phyloP scores from a whole-genome alignment of 2,888 invertebrate genomes.

The Orchesellides sinensis region DNA sequence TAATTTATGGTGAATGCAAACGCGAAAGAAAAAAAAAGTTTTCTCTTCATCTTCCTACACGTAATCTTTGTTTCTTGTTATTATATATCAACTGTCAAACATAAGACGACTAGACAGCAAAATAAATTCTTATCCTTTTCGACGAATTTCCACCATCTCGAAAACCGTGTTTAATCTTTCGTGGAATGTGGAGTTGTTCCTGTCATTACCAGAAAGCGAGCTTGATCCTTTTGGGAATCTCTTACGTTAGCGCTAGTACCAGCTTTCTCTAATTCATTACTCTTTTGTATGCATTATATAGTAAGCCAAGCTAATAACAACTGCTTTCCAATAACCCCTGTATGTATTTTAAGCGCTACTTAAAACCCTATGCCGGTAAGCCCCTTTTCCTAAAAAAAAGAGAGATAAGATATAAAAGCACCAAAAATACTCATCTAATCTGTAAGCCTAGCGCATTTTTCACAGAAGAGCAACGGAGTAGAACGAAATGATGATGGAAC shows the following conservation, averaged over 20 bases:
- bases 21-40: slow-evolving; percentile 8
- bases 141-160: not conserved
- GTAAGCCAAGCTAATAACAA: too few species aligned
- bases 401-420: too few species aligned
- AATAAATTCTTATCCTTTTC: not conserved
- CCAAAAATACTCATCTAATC: too few species aligned
- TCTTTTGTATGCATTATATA: too few species aligned
- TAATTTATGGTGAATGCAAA: slow-evolving; percentile 36
- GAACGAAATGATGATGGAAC: slow-evolving; percentile 53
- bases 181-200: slow-evolving; percentile 11
- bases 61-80: slow-evolving; percentile 7
- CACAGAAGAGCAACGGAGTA: slow-evolving; percentile 15
- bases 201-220: not conserved
- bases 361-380: too few species aligned
- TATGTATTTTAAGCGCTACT: too few species aligned
- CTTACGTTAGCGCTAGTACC: too few species aligned
- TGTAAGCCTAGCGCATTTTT: too few species aligned
- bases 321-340: too few species aligned
- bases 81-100: slow-evolving; percentile 34
- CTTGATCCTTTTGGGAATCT: not conserved
- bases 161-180: not conserved
- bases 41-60: not conserved
- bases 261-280: too few species aligned
- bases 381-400: too few species aligned
- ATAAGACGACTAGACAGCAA: not conserved